Percentiles rank a stretch among this genome's conserved stretches.
Evolutionary conservation across 2,797 vertebrate genomes (phyloP).

Genomic region (Rhinoraja longicauda): DNA sequence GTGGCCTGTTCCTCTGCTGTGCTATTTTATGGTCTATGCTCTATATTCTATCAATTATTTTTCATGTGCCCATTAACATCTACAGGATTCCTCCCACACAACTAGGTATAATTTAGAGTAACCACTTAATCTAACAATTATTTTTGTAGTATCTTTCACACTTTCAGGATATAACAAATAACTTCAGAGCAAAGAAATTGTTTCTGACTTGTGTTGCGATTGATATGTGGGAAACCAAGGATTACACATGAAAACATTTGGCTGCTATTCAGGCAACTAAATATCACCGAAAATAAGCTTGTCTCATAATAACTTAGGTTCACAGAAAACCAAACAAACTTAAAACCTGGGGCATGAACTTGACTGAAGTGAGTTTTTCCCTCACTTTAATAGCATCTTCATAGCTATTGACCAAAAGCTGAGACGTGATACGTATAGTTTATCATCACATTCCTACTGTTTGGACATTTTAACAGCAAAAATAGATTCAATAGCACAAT

Average conservation of each 20-base stretch:
- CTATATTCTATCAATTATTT: too few species aligned
- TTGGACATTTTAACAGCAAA: neutral
- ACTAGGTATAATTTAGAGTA: too few species aligned
- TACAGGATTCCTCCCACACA: too few species aligned
- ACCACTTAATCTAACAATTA: too few species aligned
- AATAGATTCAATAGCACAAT: neutral
- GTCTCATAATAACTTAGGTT: neutral
- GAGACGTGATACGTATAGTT: neutral
- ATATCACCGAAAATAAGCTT: neutral
- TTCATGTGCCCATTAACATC: too few species aligned
- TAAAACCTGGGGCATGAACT: neutral
- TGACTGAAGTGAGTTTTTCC: neutral
- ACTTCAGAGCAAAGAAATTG: too few species aligned
- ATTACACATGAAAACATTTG: neutral
- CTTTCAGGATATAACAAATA: too few species aligned
- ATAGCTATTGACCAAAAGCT: neutral
- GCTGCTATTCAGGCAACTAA: neutral
- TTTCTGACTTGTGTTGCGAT: too few species aligned
- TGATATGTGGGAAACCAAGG: neutral
- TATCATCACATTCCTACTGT: neutral
- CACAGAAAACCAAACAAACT: neutral
- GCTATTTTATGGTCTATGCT: too few species aligned
- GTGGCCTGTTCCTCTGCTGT: too few species aligned
- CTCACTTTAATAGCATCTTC: neutral
- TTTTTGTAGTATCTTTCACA: too few species aligned